A percentile compares a stretch with the other conserved stretches of the same genome.
These are phyloP conservation scores for Macropodus opercularis DNA, from an alignment of 2,797 vertebrate genomes.

Conservation along the genomic window DNA sequence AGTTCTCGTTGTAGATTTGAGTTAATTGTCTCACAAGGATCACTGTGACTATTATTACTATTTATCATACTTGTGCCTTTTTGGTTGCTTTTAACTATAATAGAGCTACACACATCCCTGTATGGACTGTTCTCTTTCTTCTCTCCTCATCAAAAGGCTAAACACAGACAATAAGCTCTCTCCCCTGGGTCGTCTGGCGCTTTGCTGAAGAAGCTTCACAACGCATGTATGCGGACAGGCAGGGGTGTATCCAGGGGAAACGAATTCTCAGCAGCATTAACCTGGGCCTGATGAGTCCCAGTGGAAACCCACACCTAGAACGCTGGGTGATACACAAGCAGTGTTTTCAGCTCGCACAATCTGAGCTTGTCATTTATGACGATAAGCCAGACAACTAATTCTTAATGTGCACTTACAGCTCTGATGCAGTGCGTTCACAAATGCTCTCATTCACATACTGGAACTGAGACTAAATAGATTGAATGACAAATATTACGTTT, in stretches of 20 bases:
- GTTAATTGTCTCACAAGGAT: neutral
- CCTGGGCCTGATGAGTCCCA: constrained; percentile 60
- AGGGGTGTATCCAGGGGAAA: constrained; percentile 78
- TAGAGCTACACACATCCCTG: neutral
- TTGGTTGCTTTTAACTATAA: constrained; percentile 1
- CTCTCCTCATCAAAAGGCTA: constrained; percentile 29
- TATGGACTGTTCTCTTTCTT: constrained; percentile 9
- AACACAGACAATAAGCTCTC: constrained; percentile 47
- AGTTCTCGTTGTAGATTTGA: neutral
- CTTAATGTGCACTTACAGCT: neutral
- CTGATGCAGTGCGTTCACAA: neutral
- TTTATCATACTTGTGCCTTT: constrained; percentile 4
- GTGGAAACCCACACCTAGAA: constrained; percentile 60
- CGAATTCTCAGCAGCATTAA: constrained; percentile 70
- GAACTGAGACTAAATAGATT: neutral
- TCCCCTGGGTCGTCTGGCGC: constrained; percentile 60
- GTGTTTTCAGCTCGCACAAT: constrained; percentile 30
- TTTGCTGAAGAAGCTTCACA: constrained; percentile 59
- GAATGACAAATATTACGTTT: neutral
- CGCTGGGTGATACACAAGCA: constrained; percentile 18
- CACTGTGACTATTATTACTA: neutral
- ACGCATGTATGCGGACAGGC: constrained; percentile 69
- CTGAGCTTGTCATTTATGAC: neutral
- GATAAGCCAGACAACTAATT: neutral
- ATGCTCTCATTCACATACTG: too few species aligned